Base-by-base conservation (phyloP, 2,888 invertebrate species). In the Pachydiplax longipennis region DNA sequence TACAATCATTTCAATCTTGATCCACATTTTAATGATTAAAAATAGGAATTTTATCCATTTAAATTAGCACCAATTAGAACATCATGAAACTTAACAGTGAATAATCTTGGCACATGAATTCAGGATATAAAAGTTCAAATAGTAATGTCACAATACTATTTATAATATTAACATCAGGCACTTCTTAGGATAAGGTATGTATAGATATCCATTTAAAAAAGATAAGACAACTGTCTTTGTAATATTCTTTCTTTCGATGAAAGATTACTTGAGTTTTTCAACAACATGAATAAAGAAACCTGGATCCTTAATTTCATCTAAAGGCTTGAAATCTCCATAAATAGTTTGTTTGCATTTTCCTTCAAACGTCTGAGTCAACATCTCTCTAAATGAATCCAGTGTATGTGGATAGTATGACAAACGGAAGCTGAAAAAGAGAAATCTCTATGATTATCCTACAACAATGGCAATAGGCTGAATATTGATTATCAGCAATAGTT, bases 371-470 rank as follows among this genome's bases (percentile, higher is more conserved):
- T 96, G 96, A 92, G 95, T 94, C 91, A 98, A 93, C 95, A 98
- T 97, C 48, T 94, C 93, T 0, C 95, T 96, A 94, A 98, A 98
- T 40, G 95, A 95, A 81, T 95, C 95, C 92, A 98, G 94, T 92
- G 96, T 96, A 94, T 98, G 98, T 0, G 98, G 98, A 94, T 97
- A 98, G 94, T 98, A 98, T 53, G 98, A 98, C 53, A 98, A 94
- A 1, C 98, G 96, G 94, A 98, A 98, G 93, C 97, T 97, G 94
- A 92, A 90, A 90, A 94, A 22, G 35, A 61, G 18, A 53, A 53
- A 53, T 53, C 18, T 18, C 6, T 6, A 10, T 44, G 44, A 44
- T 10, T 44, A 44, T 44, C 44, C 37, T 8, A 3, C 10, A 44
- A 8, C 6, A 44, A 44, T 8, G 8, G 4, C 44, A 44, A 44